Percentiles rank a stretch among this genome's conserved stretches.
phyloP scores from a whole-genome alignment of 2,113 vertebrate species.

The Lagopus muta region DNA sequence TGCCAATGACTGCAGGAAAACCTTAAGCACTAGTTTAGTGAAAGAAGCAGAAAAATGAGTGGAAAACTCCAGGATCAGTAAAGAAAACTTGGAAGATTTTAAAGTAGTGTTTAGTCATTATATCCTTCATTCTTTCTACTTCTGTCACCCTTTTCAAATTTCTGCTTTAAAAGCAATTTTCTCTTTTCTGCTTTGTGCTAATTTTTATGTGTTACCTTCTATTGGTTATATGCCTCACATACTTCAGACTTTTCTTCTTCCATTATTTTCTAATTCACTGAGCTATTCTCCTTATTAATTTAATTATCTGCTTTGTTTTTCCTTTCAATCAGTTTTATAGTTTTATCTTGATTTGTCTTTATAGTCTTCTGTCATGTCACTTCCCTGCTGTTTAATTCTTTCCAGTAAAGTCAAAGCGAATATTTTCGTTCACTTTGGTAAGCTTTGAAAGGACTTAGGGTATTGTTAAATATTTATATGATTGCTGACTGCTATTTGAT shows the following conservation, averaged over 20 bases:
- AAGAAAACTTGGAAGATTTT: background rate
- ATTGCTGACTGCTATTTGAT: background rate
- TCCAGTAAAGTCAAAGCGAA: background rate
- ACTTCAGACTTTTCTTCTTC: constrained; percentile 19
- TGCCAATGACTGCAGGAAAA: background rate
- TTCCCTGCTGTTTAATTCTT: constrained; percentile 9
- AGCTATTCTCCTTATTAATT: constrained; percentile 46
- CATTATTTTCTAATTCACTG: constrained; percentile 32
- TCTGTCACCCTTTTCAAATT: background rate
- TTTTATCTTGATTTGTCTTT: constrained; percentile 23
- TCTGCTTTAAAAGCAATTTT: constrained; percentile 13
- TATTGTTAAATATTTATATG: background rate
- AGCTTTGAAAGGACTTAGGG: background rate
- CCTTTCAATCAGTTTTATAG: constrained; percentile 3
- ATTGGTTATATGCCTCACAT: background rate
- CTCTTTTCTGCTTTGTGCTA: background rate
- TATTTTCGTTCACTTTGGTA: background rate
- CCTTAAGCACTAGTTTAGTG: background rate
- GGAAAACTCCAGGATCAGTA: fast-evolving
- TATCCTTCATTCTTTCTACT: background rate
- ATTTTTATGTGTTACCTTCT: background rate
- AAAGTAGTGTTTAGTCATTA: background rate
- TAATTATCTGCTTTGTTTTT: constrained; percentile 31
- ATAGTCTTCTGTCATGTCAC: background rate
- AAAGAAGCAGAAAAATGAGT: background rate